Conservation (phyloP, 2,113 vertebrate species). For the Grammomys dolichurus region DNA sequence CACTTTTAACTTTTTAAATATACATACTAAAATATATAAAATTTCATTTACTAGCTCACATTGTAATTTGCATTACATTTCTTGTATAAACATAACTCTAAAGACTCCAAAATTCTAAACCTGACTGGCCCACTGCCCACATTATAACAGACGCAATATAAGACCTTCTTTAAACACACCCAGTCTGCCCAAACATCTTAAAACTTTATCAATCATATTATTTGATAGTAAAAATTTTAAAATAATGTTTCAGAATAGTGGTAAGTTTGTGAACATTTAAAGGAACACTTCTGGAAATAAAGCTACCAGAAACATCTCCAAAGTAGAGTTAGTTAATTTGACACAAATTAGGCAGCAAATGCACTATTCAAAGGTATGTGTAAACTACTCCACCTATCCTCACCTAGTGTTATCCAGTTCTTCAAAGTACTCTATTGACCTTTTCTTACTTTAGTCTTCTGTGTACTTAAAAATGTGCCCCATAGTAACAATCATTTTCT, state of each 20-base stretch:
- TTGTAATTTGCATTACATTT: not conserved
- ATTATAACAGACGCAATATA: not conserved
- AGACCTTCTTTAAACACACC: not conserved
- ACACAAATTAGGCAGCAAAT: conserved; percentile 50
- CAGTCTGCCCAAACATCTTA: conserved; percentile 32
- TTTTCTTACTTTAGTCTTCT: conserved; percentile 30
- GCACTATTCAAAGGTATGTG: conserved; percentile 24
- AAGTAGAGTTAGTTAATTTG: not conserved
- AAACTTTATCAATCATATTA: conserved; percentile 29
- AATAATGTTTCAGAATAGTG: conserved; percentile 6
- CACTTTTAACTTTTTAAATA: not conserved
- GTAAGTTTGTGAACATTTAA: conserved; percentile 13
- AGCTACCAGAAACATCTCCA: conserved; percentile 37
- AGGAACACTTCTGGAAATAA: conserved; percentile 63
- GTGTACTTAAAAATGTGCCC: not conserved
- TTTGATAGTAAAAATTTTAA: conserved; percentile 35
- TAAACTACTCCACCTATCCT: conserved; percentile 30
- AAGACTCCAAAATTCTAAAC: not conserved
- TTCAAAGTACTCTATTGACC: conserved; percentile 36
- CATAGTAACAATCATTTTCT: conserved; percentile 29
- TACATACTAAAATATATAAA: conserved; percentile 25
- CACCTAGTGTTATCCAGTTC: not conserved
- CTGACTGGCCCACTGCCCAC: not conserved
- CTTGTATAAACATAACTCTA: not conserved
- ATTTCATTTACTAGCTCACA: conserved; percentile 12